Percentiles rank a stretch among this genome's conserved stretches.
Conservation (phyloP, 1,140 invertebrate genomes). For the Gryon sp. region DNA sequence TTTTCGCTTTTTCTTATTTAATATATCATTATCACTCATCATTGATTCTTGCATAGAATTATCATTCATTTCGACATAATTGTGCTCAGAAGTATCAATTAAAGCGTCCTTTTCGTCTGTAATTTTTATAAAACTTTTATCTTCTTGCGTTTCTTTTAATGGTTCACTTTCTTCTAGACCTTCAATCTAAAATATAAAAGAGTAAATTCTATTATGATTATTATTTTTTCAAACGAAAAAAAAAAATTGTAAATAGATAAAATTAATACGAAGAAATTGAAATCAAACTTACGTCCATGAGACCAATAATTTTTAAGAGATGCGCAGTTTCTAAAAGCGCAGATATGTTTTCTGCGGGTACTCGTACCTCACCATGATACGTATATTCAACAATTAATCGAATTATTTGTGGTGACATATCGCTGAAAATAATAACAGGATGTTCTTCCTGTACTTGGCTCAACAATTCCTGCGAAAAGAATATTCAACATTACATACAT, state of each 20-base stretch:
- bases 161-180: conserved; percentile 15
- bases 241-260: neutral
- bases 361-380: conserved; percentile 82
- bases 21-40: neutral
- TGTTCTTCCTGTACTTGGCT: conserved; percentile 76
- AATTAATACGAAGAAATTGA: neutral
- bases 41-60: conserved; percentile 6
- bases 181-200: conserved; percentile 21
- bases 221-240: too few relatives aligned
- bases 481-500: too few relatives aligned
- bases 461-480: conserved; percentile 75
- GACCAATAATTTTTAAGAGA: conserved; percentile 78
- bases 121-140: neutral
- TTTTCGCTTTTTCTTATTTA: conserved; percentile 68
- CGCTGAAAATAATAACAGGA: conserved; percentile 80
- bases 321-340: conserved; percentile 79
- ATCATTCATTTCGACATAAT: conserved; percentile 16
- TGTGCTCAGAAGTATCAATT: conserved; percentile 1
- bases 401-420: conserved; percentile 79
- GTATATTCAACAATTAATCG: conserved; percentile 81
- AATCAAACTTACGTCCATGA: conserved; percentile 77
- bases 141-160: neutral
- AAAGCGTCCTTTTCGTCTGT: neutral
- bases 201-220: neutral
- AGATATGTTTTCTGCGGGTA: conserved; percentile 77